Conservation (phyloP, 2,797 vertebrate species). For the Enteromius trimaculatus region DNA sequence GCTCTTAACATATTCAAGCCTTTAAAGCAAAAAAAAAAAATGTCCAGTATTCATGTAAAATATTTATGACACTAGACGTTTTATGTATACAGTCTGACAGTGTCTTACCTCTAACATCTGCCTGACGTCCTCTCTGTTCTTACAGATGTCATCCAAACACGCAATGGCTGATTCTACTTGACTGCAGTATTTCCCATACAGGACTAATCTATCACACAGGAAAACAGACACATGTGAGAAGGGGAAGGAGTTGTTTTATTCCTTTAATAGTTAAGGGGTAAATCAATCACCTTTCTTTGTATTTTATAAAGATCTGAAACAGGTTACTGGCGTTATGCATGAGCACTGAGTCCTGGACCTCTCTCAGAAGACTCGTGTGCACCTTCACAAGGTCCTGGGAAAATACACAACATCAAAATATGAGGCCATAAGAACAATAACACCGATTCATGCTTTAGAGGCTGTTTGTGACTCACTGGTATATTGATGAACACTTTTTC, state of each 20-base stretch:
- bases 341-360: conserved; percentile 89
- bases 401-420: conserved; percentile 51
- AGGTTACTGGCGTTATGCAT: conserved; percentile 92
- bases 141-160: conserved; percentile 89
- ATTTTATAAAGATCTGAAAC: conserved; percentile 92
- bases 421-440: not conserved
- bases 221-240: not conserved
- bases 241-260: not conserved
- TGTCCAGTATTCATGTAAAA: not conserved
- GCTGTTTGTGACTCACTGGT: conserved; percentile 80
- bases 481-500: conserved; percentile 95
- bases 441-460: not conserved
- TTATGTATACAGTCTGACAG: not conserved
- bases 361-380: conserved; percentile 88
- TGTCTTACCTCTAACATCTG: conserved; percentile 89
- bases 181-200: conserved; percentile 98
- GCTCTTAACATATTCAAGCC: not conserved
- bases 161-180: conserved; percentile 92
- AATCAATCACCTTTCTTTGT: conserved; percentile 90
- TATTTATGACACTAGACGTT: not conserved
- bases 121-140: conserved; percentile 92
- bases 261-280: not conserved
- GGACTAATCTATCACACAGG: conserved; percentile 81
- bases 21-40: not conserved
- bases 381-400: conserved; percentile 92